Conservation (phyloP, 1,140 invertebrate genomes). For the Venturia canescens region DNA sequence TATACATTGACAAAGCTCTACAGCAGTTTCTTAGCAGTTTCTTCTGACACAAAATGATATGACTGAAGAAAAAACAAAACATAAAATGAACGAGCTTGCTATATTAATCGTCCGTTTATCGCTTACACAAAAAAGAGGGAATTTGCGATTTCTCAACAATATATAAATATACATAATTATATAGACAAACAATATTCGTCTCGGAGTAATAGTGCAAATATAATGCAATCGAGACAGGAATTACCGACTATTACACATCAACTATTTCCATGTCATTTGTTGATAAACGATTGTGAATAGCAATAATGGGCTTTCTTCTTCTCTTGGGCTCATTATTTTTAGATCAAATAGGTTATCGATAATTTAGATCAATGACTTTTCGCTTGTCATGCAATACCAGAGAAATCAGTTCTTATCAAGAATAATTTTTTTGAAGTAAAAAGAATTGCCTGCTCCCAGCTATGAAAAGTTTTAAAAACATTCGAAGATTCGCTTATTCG, state of each 20-base stretch:
- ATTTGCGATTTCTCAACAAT: not conserved
- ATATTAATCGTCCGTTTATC: not conserved
- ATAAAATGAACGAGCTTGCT: not conserved
- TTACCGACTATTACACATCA: conserved; percentile 6
- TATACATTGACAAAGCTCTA: conserved; percentile 35
- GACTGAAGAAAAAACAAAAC: not conserved
- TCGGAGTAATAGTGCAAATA: conserved; percentile 17
- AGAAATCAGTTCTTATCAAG: too few relatives aligned
- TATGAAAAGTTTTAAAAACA: not conserved
- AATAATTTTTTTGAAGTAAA: not conserved
- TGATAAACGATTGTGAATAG: conserved; percentile 15
- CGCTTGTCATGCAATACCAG: too few relatives aligned
- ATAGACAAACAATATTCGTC: conserved; percentile 18
- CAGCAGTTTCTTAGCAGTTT: not conserved
- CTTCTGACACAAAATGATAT: not conserved
- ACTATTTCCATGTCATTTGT: conserved; percentile 16
- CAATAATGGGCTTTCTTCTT: not conserved
- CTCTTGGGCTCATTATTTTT: too few relatives aligned
- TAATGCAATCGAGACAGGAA: conserved; percentile 24
- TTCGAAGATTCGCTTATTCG: too few relatives aligned
- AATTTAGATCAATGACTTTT: too few relatives aligned
- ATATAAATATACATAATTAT: conserved; percentile 10
- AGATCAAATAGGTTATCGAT: too few relatives aligned
- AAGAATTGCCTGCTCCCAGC: not conserved
- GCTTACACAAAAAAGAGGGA: not conserved